A percentile compares a stretch with the other conserved stretches of the same genome.
Evolutionary conservation across 2,113 vertebrate species (phyloP).

Genomic region (Polypterus bichir): DNA sequence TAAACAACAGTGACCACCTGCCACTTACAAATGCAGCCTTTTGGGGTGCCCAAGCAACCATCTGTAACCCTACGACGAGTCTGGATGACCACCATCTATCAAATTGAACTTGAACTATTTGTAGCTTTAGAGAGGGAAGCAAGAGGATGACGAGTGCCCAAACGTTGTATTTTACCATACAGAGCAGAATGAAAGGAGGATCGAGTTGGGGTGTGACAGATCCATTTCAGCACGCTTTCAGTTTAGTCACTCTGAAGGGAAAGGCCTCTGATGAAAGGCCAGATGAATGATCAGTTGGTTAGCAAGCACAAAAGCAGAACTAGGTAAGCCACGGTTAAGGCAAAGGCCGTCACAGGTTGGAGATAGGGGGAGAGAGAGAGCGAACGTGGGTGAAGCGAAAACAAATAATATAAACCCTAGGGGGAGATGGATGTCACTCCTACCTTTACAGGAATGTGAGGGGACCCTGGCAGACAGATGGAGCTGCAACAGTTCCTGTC

Average conservation of each 20-base stretch:
- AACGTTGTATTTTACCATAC: neutral
- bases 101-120: no score
- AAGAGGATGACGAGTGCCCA: no score
- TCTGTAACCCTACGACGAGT: no score
- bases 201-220: neutral
- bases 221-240: neutral
- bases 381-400: neutral
- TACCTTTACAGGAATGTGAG: conserved; percentile 45
- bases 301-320: conserved; percentile 8
- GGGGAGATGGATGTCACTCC: conserved; percentile 13
- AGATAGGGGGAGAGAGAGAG: neutral
- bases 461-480: conserved; percentile 48
- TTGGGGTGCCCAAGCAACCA: no score
- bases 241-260: neutral
- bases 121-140: no score
- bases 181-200: neutral
- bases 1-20: no score
- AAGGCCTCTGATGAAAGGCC: neutral
- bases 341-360: neutral
- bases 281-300: conserved; percentile 5
- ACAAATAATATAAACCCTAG: no score
- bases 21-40: no score
- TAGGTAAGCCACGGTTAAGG: neutral
- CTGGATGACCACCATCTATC: no score
- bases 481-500: conserved; percentile 60